Evolutionary conservation across 2,113 vertebrate genomes (phyloP).

Genomic region (Potamarius usumacintae): DNA sequence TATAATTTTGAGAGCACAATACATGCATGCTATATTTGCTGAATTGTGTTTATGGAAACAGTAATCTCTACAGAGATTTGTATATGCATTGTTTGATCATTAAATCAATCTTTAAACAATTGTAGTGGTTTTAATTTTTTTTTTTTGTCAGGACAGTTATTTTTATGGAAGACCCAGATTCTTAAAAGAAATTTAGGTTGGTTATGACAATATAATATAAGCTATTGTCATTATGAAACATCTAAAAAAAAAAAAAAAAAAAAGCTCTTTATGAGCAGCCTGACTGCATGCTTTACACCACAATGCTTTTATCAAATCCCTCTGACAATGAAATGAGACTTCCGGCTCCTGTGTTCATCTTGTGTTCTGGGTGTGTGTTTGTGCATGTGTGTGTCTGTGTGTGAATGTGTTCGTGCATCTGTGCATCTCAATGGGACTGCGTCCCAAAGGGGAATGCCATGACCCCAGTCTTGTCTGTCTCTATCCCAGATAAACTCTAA

Average conservation of each 20-base stretch:
- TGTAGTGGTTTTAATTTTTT: not conserved
- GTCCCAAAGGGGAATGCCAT: slow-evolving; percentile 73
- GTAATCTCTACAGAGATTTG: not conserved
- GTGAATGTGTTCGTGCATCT: slow-evolving; percentile 63
- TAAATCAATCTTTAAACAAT: not conserved
- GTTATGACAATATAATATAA: not conserved
- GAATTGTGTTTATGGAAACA: slow-evolving; percentile 9
- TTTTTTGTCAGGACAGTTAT: not conserved
- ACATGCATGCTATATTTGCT: not conserved
- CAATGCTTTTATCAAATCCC: slow-evolving; percentile 31
- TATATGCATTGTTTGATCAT: slow-evolving; percentile 3
- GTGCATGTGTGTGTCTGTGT: slow-evolving; percentile 61
- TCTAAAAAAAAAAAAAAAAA: not conserved
- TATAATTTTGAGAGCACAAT: slow-evolving; percentile 2
- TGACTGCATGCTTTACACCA: slow-evolving; percentile 16
- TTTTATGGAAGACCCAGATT: not conserved
- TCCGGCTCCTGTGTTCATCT: slow-evolving; percentile 49
- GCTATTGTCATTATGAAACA: slow-evolving; percentile 1
- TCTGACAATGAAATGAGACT: slow-evolving; percentile 69
- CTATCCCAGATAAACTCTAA: slow-evolving; percentile 83
- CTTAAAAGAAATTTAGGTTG: not conserved
- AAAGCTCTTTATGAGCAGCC: not conserved
- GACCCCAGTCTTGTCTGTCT: slow-evolving; percentile 81
- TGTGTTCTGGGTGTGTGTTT: slow-evolving; percentile 49
- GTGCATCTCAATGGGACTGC: slow-evolving; percentile 66